Base-by-base conservation (phyloP, 30 jellyfish, hydroid and myxozoan genomes). In the Pelagia noctiluca region DNA sequence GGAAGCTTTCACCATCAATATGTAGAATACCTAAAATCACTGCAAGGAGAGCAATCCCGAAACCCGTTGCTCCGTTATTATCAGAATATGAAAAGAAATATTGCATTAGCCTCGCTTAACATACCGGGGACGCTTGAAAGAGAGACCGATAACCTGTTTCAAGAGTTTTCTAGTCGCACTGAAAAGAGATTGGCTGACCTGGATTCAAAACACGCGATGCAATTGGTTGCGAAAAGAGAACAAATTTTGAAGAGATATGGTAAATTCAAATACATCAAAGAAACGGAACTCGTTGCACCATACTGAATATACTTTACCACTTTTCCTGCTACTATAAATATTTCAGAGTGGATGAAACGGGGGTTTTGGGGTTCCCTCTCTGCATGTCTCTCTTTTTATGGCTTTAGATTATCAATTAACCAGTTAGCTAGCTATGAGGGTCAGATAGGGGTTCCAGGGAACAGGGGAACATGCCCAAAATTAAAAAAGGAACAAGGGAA, bases 221-320 rank as follows among this genome's bases (percentile, higher is more conserved):
- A 34, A 34, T 42, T 70, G 35, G 38, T 70, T 31, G 67, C 18
- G 48, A 70, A 42, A 29, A 70, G 3, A 42, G 32, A 70, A 36
- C 47, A 70, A 52, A 70, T 70, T 5, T n/a, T 36, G 23, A 18
- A 35, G 35, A 42, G 7, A 42, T 70, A 32, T 70, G 82, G 82
- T 16, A 70, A 38, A 70, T 70, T 12, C 12, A 70, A 34, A 42
- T 42, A 70, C 31, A 25, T 70, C 16, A 70, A 70, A 37, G 82
- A 70, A 47, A 8, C 66, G 0, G 49, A 70, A 22, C 82, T 70
- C n/a, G 18, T 52, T 8, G 68, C 16, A 52, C 68, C 68, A 52
- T 52, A 3, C 26, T 52, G n/a, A n/a, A n/a, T n/a, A n/a, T n/a
- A n/a, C n/a, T n/a, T n/a, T n/a, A n/a, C n/a, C n/a, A n/a, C n/a